Evolutionary conservation across 2,888 invertebrate genomes (phyloP).

Genomic region (Synanthedon andrenaeformis): DNA sequence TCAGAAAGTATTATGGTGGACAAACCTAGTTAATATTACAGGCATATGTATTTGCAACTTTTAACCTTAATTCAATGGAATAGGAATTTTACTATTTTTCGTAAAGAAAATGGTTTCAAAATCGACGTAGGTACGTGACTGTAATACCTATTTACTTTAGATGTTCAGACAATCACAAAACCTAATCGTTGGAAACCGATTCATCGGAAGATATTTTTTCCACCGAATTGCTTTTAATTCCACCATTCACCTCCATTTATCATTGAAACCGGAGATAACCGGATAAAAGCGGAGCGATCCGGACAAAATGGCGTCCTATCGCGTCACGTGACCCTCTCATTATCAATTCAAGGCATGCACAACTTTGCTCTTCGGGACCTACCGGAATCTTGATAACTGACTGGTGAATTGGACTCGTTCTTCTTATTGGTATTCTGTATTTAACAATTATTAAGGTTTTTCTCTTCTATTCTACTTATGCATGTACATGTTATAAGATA

Average conservation of each 20-base stretch:
- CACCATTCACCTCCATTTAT: background rate
- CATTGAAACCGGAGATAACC: constrained; percentile 1
- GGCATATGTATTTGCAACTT: no score
- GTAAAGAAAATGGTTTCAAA: no score
- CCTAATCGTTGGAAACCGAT: no score
- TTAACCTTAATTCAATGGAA: no score
- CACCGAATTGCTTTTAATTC: background rate
- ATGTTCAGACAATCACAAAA: no score
- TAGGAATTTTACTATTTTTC: no score
- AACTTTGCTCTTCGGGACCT: constrained; percentile 6
- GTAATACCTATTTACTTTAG: no score
- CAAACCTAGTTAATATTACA: no score
- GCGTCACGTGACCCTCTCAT: constrained; percentile 1
- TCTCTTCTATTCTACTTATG: no score
- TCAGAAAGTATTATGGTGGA: no score
- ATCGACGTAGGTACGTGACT: no score
- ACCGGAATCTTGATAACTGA: constrained; percentile 4
- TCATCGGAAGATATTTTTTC: background rate
- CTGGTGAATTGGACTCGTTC: constrained; percentile 2
- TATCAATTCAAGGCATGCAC: constrained; percentile 7
- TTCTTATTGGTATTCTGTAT: background rate
- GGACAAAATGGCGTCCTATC: constrained; percentile 2
- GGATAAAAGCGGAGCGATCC: constrained; percentile 1
- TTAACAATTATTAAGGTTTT: background rate
- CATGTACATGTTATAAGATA: no score